Base-by-base conservation (phyloP, 92 coral and sea anemone species). In the Micromussa lordhowensis region DNA sequence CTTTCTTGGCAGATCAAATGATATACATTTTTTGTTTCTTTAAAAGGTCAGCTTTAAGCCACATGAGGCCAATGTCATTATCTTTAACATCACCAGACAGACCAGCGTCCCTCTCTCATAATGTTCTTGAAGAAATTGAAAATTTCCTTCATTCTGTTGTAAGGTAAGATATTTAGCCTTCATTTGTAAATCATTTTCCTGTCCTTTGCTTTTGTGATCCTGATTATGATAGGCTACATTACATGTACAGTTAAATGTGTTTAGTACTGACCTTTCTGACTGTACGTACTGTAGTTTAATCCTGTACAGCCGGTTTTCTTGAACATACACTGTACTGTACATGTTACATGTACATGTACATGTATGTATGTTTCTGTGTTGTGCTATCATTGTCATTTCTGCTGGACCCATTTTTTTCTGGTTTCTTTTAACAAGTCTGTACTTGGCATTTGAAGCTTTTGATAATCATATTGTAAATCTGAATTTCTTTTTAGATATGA, bases 71-170 rank as follows among this genome's bases (percentile, higher is more conserved):
- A 2, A 87, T 97, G 68, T 94, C 97, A 6, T 44, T 97, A 71
- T 97, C 99, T 17, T 81, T 68, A 49, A 88, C 94, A 17, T 97
- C 99, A 75, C 98, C 99, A 68, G 99, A 94, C 82, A 88, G 95
- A 55, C 99, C 99, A 14, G 90, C 92, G 0, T 96, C 93, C 81
- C 83, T 97, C n/a, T 92, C 96, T 35, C 91, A 94, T 36, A 96
- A 92, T 94, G 99, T 97, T 80, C 92, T 97, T 81, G 98, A 97
- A 87, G 99, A 97, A 75, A 95, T 97, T 86, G 99, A 97, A 88
- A 92, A 93, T 79, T 97, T 97, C 68, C 93, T 97, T 31, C 97
- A 93, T 86, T 91, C 95, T 11, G 80, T 97, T 48, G 99, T 96
- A 32, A 91, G 98, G 99, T 96, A 40, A 80, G 88, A 16, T 73